A percentile compares a stretch with the other conserved stretches of the same genome.
phyloP scores from a whole-genome alignment of 2,888 invertebrate species.

The Andricus quercusramuli region DNA sequence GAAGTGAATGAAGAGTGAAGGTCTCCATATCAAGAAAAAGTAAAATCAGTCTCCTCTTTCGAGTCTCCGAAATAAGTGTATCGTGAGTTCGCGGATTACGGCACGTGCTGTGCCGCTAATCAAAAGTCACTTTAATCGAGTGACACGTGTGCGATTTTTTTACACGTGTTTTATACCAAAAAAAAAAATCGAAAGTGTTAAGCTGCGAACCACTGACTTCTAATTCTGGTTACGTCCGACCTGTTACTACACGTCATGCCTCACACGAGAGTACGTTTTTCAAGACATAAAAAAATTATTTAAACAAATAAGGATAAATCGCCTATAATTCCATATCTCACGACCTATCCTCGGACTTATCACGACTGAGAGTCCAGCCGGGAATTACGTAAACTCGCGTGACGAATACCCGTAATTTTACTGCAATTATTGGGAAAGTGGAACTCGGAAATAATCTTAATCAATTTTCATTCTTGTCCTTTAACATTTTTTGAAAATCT shows the following conservation, averaged over 20 bases:
- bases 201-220: constrained; percentile 14
- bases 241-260: constrained; percentile 30
- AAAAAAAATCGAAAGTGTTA: background rate
- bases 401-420: background rate
- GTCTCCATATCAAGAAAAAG: background rate
- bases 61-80: background rate
- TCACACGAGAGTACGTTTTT: constrained; percentile 33
- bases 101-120: background rate
- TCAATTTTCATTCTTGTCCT: background rate
- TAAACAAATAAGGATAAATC: background rate
- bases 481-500: background rate
- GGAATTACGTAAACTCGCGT: constrained; percentile 14
- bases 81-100: background rate
- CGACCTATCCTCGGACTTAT: background rate
- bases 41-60: background rate
- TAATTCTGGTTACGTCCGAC: constrained; percentile 34
- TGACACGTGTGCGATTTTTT: constrained; percentile 17
- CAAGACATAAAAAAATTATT: background rate
- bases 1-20: background rate
- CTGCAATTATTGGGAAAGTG: constrained; percentile 27
- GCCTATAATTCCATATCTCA: background rate
- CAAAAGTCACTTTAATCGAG: background rate
- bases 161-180: constrained; percentile 13
- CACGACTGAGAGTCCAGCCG: background rate
- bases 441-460: constrained; percentile 7